Evolutionary conservation across 2,888 invertebrate species (phyloP), one percentile per base, ranked within the genome.

Genomic region (Xestobium rufovillosum): DNA sequence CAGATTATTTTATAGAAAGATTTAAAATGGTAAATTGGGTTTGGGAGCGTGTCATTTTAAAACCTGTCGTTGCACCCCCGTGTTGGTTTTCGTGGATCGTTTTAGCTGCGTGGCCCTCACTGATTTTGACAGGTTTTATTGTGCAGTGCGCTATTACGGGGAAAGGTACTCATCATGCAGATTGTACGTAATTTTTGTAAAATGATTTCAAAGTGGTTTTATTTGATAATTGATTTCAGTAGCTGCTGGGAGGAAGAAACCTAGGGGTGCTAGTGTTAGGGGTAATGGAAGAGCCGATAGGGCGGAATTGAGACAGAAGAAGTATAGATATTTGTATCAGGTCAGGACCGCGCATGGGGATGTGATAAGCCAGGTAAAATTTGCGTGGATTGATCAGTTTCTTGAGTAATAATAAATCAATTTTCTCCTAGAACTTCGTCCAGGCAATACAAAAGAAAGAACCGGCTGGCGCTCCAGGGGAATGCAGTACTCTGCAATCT

Each of bases 341-440:
- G 85, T 89, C 38, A 76, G 90, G 50, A 84, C 89, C 4, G 84
- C 86, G 15, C 86, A 89, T 53, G 90, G 90, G 9, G 90, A 90
- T 66, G 87, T 90, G 45, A 87, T 90, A 50, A 85, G 87, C 48
- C 88, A 89, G 78, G 88, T 82, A 59, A 51, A 43, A 50, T 38
- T 27, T 8, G 25, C 13, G 23, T 19, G 6, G n/a, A 19, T 19
- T 19, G 23, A 8, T 19, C n/a, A 19, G 23, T 19, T 19, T 19
- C 6, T 8, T 19, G 6, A 19, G 6, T 19, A 19, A 19, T 19
- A 19, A 6, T 8, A 19, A 19, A 19, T 19, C 6, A 19, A 19
- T 19, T 19, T 19, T 19, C 41, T 63, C 65, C 12, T 67, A 85
- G 83, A 83, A 81, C 55, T 85, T 83, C 64, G 83, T 86, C 28